A percentile compares a stretch with the other conserved stretches of the same genome.
phyloP scores from a whole-genome alignment of 2,888 invertebrate species.

The Melanophora roralis region DNA sequence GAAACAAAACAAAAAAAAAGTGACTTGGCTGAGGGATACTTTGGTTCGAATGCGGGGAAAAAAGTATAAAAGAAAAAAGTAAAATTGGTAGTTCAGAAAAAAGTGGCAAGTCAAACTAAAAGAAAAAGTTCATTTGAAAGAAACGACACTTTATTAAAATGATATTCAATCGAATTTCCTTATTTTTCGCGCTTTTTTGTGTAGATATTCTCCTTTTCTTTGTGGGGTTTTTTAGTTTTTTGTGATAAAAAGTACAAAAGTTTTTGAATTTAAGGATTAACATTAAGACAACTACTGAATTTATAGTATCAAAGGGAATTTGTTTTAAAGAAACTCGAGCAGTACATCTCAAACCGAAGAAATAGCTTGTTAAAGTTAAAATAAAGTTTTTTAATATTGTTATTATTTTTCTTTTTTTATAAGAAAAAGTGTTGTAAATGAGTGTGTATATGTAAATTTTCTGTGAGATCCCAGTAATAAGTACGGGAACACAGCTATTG shows the following conservation, averaged over 20 bases:
- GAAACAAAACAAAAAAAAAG: background rate
- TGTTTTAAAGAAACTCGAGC: too few relatives aligned
- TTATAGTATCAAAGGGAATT: background rate
- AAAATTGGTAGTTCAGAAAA: background rate
- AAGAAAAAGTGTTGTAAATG: too few relatives aligned
- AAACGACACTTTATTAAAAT: conserved; percentile 47
- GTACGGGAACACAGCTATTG: too few relatives aligned
- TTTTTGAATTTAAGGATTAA: too few relatives aligned
- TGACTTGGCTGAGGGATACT: background rate
- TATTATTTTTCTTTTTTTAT: too few relatives aligned
- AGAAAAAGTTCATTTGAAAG: background rate
- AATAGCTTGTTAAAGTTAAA: too few relatives aligned
- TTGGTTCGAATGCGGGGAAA: background rate
- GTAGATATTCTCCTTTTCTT: background rate
- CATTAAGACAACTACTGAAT: background rate
- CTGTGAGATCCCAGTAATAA: too few relatives aligned
- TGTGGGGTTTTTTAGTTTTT: too few relatives aligned
- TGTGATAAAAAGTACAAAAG: too few relatives aligned
- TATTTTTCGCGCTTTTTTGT: background rate
- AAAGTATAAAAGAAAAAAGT: background rate
- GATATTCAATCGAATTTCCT: background rate
- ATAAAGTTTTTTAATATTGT: too few relatives aligned
- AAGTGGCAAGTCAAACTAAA: background rate
- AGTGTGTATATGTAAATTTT: too few relatives aligned
- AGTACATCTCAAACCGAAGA: too few relatives aligned